phyloP scores from a whole-genome alignment of 2,888 invertebrate genomes.

The Cosmia trapezina region DNA sequence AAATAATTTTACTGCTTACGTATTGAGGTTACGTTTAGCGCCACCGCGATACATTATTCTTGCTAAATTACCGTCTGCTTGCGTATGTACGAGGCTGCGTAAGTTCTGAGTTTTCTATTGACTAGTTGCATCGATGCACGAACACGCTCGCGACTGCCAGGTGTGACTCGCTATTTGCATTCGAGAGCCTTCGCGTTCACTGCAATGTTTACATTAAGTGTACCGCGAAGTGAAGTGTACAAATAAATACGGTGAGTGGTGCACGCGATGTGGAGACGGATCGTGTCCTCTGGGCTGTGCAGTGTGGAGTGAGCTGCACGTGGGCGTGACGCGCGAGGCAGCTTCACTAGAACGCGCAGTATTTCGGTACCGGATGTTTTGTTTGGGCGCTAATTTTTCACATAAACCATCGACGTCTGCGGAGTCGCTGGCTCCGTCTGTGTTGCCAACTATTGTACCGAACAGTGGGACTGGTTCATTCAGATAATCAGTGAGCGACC shows the following conservation, averaged over 20 bases:
- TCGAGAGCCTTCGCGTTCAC: slow-evolving; percentile 16
- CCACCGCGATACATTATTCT: slow-evolving; percentile 27
- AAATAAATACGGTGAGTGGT: slow-evolving; percentile 18
- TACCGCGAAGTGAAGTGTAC: slow-evolving; percentile 2
- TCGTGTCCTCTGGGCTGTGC: slow-evolving; percentile 9
- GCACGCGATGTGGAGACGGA: slow-evolving; percentile 14
- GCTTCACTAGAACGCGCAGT: slow-evolving; percentile 26
- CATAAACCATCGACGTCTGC: slow-evolving; percentile 43
- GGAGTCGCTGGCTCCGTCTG: slow-evolving; percentile 12
- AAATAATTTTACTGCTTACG: slow-evolving; percentile 11
- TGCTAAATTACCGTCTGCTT: slow-evolving; percentile 2
- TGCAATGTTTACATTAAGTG: slow-evolving; percentile 27
- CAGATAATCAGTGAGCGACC: slow-evolving; percentile 59
- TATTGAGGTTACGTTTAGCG: slow-evolving; percentile 19
- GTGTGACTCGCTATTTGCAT: slow-evolving; percentile 42
- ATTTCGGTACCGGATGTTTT: slow-evolving; percentile 67
- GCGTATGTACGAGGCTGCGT: slow-evolving; percentile 15
- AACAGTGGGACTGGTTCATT: slow-evolving; percentile 48
- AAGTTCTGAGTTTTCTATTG: neutral
- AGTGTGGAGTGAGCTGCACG: neutral
- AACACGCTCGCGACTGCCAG: slow-evolving; percentile 32
- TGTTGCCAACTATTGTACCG: slow-evolving; percentile 40
- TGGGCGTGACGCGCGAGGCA: slow-evolving; percentile 4
- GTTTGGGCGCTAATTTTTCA: slow-evolving; percentile 52
- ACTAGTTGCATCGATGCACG: slow-evolving; percentile 19